Evolutionary conservation across 2,888 invertebrate genomes (phyloP).

Genomic region (Drosophila gaucha): DNA sequence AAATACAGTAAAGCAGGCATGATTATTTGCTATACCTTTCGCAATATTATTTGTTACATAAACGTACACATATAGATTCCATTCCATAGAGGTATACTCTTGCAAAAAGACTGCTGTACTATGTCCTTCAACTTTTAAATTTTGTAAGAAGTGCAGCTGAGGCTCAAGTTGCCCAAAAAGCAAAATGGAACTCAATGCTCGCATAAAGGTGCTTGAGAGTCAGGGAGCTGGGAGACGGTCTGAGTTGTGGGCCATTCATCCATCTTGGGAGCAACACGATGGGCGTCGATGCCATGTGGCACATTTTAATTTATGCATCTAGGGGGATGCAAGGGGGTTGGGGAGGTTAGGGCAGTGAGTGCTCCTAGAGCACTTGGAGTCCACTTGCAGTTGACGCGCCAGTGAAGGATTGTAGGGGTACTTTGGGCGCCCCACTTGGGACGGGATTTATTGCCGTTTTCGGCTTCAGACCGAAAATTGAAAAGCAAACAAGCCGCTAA

Average conservation of each 20-base stretch:
- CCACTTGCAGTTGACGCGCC: slow-evolving; percentile 41
- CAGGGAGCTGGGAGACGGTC: not conserved
- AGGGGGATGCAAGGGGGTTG: not conserved
- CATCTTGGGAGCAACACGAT: slow-evolving; percentile 25
- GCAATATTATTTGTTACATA: not conserved
- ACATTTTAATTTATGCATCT: slow-evolving; percentile 59
- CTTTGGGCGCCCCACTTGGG: slow-evolving; percentile 58
- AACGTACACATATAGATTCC: too few species aligned
- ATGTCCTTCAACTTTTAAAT: slow-evolving; percentile 41
- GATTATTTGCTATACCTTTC: not conserved
- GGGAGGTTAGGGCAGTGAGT: not conserved
- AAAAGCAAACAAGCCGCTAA: slow-evolving; percentile 79
- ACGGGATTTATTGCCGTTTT: slow-evolving; percentile 77
- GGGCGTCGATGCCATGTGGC: slow-evolving; percentile 26
- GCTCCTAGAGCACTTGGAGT: slow-evolving; percentile 19
- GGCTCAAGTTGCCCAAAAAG: slow-evolving; percentile 39
- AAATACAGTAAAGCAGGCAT: too few species aligned
- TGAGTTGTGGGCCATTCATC: slow-evolving; percentile 6
- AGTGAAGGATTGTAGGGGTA: slow-evolving; percentile 38
- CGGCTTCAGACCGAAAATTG: slow-evolving; percentile 72
- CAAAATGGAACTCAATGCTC: slow-evolving; percentile 16
- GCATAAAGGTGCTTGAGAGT: slow-evolving; percentile 4
- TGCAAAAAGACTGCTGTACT: slow-evolving; percentile 4
- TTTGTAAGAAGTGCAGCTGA: slow-evolving; percentile 28
- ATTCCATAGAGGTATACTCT: not conserved